Evolutionary conservation across 2,797 vertebrate species (phyloP).

Genomic region (Pogoniulus pusillus): DNA sequence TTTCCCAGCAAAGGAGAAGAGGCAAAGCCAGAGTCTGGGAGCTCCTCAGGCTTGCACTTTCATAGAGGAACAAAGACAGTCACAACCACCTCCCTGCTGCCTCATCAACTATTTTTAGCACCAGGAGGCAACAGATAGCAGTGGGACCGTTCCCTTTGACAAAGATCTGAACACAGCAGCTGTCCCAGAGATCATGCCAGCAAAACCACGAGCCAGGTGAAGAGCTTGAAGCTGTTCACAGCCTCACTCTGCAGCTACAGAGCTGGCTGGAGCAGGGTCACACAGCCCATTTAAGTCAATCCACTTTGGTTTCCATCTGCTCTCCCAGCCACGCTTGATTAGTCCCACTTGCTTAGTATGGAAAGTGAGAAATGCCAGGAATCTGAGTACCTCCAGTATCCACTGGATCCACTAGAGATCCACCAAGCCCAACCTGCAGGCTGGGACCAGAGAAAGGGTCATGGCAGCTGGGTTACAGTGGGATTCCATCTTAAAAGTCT

Average conservation of each 20-base stretch:
- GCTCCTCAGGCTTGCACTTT: neutral
- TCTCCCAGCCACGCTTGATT: neutral
- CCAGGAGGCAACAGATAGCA: neutral
- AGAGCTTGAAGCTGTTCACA: neutral
- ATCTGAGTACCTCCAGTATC: neutral
- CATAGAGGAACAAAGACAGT: slow-evolving; percentile 14
- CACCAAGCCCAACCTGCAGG: neutral
- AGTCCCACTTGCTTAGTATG: slow-evolving; percentile 4
- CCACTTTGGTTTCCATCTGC: slow-evolving; percentile 27
- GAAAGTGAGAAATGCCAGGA: slow-evolving; percentile 14
- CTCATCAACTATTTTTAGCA: slow-evolving; percentile 38
- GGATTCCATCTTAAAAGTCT: no score
- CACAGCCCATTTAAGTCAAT: slow-evolving; percentile 19
- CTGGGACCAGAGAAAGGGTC: neutral
- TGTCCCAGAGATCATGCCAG: neutral
- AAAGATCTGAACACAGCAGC: neutral
- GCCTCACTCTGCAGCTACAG: neutral
- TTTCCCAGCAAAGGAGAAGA: slow-evolving; percentile 30
- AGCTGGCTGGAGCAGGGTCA: slow-evolving; percentile 15
- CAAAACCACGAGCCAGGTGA: neutral
- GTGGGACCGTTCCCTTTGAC: neutral
- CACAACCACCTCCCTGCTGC: neutral
- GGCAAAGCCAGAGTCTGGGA: neutral
- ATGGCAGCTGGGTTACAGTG: no score
- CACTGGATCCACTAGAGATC: fast-evolving